These are phyloP conservation scores for Manis javanica DNA, from an alignment of 2,797 vertebrate genomes.

Conservation along the genomic window DNA sequence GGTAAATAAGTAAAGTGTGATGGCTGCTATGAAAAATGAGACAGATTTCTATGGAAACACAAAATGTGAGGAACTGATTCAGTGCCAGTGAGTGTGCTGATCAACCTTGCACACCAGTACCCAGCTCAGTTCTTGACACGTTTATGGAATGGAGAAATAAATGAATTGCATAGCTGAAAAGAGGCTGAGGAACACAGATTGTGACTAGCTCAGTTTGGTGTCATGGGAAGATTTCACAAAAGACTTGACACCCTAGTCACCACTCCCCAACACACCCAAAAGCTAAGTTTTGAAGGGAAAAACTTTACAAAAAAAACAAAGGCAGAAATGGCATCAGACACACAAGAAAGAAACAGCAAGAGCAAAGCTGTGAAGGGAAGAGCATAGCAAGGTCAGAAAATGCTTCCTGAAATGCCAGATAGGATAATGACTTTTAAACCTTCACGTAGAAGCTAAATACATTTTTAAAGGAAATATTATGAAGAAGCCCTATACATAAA, in stretches of 20 bases:
- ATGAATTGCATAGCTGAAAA: background rate
- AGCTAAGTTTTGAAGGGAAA: background rate
- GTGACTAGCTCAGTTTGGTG: background rate
- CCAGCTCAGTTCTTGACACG: background rate
- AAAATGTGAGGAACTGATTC: background rate
- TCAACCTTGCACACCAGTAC: background rate
- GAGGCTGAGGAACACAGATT: background rate
- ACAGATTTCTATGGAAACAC: background rate
- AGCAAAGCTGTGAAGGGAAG: background rate
- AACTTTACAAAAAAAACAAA: background rate
- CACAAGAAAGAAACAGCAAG: background rate
- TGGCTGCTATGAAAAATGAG: background rate
- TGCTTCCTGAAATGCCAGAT: background rate
- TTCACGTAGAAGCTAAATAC: background rate
- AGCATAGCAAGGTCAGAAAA: background rate
- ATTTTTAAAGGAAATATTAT: background rate
- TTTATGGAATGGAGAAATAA: background rate
- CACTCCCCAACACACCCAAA: background rate
- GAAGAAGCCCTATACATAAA: background rate
- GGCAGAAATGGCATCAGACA: background rate
- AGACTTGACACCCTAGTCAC: background rate
- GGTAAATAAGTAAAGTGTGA: background rate
- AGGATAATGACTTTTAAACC: background rate
- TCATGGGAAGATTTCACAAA: background rate
- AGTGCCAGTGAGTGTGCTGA: background rate